A percentile compares a stretch with the other conserved stretches of the same genome.
Conservation (phyloP, 2,797 vertebrate genomes). For the Danio tinwini region DNA sequence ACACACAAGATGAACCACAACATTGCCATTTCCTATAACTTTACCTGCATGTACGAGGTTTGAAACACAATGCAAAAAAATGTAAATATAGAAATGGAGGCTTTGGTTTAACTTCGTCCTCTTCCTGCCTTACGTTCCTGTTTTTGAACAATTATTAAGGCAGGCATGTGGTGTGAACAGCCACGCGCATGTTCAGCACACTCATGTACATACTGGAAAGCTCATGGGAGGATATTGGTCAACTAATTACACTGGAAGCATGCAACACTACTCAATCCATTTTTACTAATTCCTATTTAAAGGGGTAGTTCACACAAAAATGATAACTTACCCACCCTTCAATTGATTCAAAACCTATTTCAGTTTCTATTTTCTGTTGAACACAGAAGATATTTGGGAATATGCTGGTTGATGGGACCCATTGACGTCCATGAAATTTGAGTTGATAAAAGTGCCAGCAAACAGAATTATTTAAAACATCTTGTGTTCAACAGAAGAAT, state of each 20-base stretch:
- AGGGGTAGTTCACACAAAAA: too few relatives aligned
- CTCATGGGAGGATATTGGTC: not conserved
- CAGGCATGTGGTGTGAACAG: slow-evolving; percentile 58
- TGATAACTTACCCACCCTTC: too few relatives aligned
- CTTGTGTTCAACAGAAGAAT: too few relatives aligned
- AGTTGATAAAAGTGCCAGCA: too few relatives aligned
- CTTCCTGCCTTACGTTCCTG: slow-evolving; percentile 74
- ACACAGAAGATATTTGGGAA: too few relatives aligned
- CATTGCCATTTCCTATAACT: slow-evolving; percentile 58
- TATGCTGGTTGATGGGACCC: too few relatives aligned
- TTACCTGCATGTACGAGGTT: slow-evolving; percentile 6
- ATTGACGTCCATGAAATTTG: not conserved
- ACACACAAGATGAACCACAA: slow-evolving; percentile 65
- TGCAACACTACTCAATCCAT: slow-evolving; percentile 23
- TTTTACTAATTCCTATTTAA: not conserved
- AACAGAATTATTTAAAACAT: too few relatives aligned
- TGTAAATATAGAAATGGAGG: slow-evolving; percentile 73
- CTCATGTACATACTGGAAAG: slow-evolving; percentile 19
- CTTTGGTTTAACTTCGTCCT: slow-evolving; percentile 93
- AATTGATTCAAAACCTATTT: too few relatives aligned
- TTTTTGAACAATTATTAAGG: slow-evolving; percentile 58
- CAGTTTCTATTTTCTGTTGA: too few relatives aligned
- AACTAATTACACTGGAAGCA: not conserved
- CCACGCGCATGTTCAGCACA: slow-evolving; percentile 52
- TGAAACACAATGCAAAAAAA: slow-evolving; percentile 46